Conservation (phyloP, 1,140 invertebrate genomes). For the Rhopalosiphum maidis region DNA sequence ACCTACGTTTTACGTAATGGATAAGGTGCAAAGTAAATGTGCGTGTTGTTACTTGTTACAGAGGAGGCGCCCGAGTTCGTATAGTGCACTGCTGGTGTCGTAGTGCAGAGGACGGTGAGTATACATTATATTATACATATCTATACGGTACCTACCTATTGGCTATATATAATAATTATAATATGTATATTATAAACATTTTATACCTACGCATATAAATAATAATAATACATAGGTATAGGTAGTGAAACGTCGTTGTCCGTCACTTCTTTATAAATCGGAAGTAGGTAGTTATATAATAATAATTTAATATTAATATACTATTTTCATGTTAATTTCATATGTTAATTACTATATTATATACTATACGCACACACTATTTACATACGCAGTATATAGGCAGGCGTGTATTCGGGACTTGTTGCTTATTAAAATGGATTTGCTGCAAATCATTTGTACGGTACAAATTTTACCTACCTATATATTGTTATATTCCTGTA, state of each 20-base stretch:
- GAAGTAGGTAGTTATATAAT: neutral
- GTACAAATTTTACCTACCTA: neutral
- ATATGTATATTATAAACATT: neutral
- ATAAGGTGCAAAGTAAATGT: slow-evolving; percentile 2
- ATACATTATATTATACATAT: neutral
- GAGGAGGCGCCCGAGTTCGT: neutral
- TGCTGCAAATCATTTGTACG: too few relatives aligned
- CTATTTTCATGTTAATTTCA: neutral
- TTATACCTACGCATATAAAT: neutral
- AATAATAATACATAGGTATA: neutral
- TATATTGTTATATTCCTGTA: neutral
- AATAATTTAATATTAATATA: neutral
- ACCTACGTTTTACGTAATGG: neutral
- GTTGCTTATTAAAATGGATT: neutral
- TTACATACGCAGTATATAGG: neutral
- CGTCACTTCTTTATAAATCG: neutral
- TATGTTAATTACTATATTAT: neutral
- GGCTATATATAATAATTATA: neutral
- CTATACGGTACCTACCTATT: neutral
- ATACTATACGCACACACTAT: neutral
- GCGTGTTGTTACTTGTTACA: neutral
- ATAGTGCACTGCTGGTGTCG: too few relatives aligned
- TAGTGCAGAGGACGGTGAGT: neutral
- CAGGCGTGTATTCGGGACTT: neutral
- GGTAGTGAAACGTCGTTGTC: neutral